A percentile compares a stretch with the other conserved stretches of the same genome.
These are phyloP conservation scores for Marasmarcha lunaedactyla DNA, from an alignment of 2,888 invertebrate genomes.

Conservation along the genomic window DNA sequence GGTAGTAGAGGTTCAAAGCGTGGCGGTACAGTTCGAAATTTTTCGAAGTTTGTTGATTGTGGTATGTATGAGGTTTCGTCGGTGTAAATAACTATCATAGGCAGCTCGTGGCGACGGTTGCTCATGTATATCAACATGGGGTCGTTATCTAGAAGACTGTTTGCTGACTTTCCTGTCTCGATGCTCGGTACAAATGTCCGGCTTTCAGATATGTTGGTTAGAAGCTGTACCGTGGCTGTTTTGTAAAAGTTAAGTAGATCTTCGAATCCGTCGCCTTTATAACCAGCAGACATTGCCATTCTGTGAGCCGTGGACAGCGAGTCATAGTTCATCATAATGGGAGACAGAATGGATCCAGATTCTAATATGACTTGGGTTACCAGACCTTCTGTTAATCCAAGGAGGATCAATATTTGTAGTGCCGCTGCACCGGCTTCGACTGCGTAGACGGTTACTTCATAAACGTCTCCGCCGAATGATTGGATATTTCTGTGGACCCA, in stretches of 20 bases:
- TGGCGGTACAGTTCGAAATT: constrained; percentile 24
- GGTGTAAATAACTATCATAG: constrained; percentile 35
- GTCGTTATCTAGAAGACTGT: constrained; percentile 33
- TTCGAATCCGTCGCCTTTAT: constrained; percentile 20
- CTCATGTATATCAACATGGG: constrained; percentile 29
- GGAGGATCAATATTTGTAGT: constrained; percentile 38
- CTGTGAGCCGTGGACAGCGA: constrained; percentile 30
- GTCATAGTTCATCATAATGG: constrained; percentile 31
- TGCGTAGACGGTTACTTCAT: constrained; percentile 45
- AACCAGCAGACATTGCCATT: constrained; percentile 57
- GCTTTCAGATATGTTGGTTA: constrained; percentile 22
- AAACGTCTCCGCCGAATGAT: constrained; percentile 45
- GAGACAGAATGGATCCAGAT: constrained; percentile 47
- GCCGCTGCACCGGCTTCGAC: constrained; percentile 44
- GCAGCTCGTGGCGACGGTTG: constrained; percentile 31
- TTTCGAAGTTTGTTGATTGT: constrained; percentile 21
- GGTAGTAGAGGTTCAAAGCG: constrained; percentile 38
- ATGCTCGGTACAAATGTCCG: constrained; percentile 36
- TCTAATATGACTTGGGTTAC: constrained; percentile 47
- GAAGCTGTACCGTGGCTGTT: constrained; percentile 18
- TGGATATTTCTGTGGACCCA: constrained; percentile 53
- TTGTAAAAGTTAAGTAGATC: constrained; percentile 31
- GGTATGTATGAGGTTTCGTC: constrained; percentile 23
- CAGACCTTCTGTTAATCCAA: constrained; percentile 34
- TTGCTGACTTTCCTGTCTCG: constrained; percentile 24